Percentiles rank a stretch among this genome's conserved stretches.
These are phyloP conservation scores for Druceiella hillmani DNA, from an alignment of 2,888 invertebrate species.

Conservation along the genomic window DNA sequence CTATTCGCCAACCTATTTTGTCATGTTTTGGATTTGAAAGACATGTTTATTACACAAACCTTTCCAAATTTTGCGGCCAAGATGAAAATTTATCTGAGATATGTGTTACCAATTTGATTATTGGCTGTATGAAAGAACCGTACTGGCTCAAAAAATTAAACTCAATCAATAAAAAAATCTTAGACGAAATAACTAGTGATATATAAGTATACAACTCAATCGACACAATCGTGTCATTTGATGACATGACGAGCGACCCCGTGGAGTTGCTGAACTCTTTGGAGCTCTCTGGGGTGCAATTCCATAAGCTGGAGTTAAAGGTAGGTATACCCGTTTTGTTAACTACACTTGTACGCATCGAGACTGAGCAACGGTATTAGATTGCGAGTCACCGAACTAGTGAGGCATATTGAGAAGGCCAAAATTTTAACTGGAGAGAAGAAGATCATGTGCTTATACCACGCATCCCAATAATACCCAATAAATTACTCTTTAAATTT, in stretches of 20 bases:
- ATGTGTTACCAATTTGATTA: too few species aligned
- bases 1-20: constrained; percentile 24
- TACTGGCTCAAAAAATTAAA: too few species aligned
- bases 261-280: constrained; percentile 26
- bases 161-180: constrained; percentile 26
- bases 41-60: too few species aligned
- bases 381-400: constrained; percentile 19
- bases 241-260: constrained; percentile 21
- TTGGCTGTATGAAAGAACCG: constrained; percentile 25
- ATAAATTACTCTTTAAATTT: constrained; percentile 20
- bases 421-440: constrained; percentile 24
- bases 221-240: constrained; percentile 17
- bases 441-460: constrained; percentile 26
- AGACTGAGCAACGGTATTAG: constrained; percentile 9
- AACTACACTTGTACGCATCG: constrained; percentile 21
- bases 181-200: constrained; percentile 18
- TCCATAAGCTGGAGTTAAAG: constrained; percentile 20
- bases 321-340: constrained; percentile 19
- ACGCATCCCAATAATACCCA: constrained; percentile 26
- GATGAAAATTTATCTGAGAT: too few species aligned
- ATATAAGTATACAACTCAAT: constrained; percentile 19
- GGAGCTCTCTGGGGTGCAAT: constrained; percentile 24
- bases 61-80: too few species aligned
- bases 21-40: too few species aligned
- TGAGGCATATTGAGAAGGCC: constrained; percentile 23